phyloP scores from a whole-genome alignment of 1,140 invertebrate species.

The Drosophila aff. region DNA sequence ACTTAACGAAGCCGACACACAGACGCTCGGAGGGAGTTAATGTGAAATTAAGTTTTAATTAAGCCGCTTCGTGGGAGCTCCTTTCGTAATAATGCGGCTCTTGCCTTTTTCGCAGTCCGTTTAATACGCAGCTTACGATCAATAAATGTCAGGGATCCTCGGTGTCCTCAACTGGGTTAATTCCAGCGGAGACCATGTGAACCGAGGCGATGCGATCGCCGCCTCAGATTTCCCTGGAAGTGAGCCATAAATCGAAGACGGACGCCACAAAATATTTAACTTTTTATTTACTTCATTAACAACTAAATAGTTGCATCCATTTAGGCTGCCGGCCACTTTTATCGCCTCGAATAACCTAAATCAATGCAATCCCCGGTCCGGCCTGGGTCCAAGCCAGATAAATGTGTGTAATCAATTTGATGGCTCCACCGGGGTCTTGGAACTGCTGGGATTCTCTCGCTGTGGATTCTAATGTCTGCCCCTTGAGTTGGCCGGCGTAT shows the following conservation, averaged over 20 bases:
- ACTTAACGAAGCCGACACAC: conserved; percentile 30
- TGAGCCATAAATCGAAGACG: conserved; percentile 38
- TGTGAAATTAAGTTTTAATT: conserved; percentile 61
- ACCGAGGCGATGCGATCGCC: conserved; percentile 26
- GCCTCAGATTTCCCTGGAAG: conserved; percentile 58
- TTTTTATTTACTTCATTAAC: conserved; percentile 79
- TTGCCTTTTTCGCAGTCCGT: conserved; percentile 66
- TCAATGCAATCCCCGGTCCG: conserved; percentile 64
- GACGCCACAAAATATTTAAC: conserved; percentile 57
- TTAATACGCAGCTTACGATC: conserved; percentile 81
- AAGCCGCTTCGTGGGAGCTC: conserved; percentile 64
- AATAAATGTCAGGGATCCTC: conserved; percentile 73
- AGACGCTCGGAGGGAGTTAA: conserved; percentile 36
- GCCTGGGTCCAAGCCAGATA: conserved; percentile 52
- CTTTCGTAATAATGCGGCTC: conserved; percentile 68
- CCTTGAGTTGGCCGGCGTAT: conserved; percentile 58
- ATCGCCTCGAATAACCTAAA: conserved; percentile 68
- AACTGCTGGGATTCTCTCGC: conserved; percentile 33
- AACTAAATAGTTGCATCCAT: conserved; percentile 74
- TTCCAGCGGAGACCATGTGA: conserved; percentile 39
- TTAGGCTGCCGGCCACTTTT: conserved; percentile 63
- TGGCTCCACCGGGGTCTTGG: conserved; percentile 51
- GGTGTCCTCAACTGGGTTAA: conserved; percentile 68
- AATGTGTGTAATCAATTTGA: conserved; percentile 83
- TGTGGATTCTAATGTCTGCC: conserved; percentile 32